Percentiles rank a stretch among this genome's conserved stretches.
Evolutionary conservation across 2,797 vertebrate species (phyloP).

Genomic region (Thalassophryne amazonica): DNA sequence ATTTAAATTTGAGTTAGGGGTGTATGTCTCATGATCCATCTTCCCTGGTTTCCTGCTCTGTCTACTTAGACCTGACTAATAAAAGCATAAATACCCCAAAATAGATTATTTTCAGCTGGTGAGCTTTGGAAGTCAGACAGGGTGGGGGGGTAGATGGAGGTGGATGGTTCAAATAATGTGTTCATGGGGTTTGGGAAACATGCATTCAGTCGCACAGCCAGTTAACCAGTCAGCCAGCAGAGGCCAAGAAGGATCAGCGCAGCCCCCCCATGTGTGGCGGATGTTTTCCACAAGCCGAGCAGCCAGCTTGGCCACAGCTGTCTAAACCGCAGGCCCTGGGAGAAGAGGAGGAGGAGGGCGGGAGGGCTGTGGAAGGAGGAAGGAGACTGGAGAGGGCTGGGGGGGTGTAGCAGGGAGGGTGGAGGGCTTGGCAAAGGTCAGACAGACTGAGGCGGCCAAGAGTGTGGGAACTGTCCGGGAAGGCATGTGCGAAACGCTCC

Average conservation of each 20-base stretch:
- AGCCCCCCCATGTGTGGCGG: constrained; percentile 85
- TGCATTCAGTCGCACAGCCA: constrained; percentile 34
- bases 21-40: not conserved
- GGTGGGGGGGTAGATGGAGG: not conserved
- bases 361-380: constrained; percentile 57
- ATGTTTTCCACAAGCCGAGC: constrained; percentile 87
- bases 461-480: constrained; percentile 84
- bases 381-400: constrained; percentile 56
- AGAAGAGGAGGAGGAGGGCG: constrained; percentile 68
- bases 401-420: constrained; percentile 56
- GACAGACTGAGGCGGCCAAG: constrained; percentile 79
- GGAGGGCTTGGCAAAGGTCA: constrained; percentile 83
- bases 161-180: constrained; percentile 61
- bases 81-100: not conserved
- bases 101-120: constrained; percentile 14
- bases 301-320: constrained; percentile 88
- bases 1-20: not conserved
- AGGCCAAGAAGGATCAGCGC: constrained; percentile 65
- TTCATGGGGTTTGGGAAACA: constrained; percentile 65
- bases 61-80: not conserved
- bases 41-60: not conserved
- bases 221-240: constrained; percentile 43
- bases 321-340: constrained; percentile 81
- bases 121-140: constrained; percentile 4
- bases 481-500: constrained; percentile 82